phyloP scores from a whole-genome alignment of 92 coral and sea anemone genomes.

The Montipora capitata region DNA sequence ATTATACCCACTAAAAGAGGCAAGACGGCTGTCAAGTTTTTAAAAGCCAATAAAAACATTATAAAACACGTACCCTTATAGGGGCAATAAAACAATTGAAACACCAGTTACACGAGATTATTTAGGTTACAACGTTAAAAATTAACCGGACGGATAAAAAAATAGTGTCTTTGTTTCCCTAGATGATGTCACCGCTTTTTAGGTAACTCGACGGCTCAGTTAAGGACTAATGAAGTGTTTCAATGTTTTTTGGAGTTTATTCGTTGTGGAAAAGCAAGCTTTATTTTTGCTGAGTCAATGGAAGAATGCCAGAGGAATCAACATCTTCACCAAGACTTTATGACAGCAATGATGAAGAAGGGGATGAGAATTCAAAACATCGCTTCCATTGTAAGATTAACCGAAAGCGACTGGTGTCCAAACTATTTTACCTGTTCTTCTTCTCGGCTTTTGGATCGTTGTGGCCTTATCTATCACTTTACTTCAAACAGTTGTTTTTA shows the following conservation, averaged over 20 bases:
- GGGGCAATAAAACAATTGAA: conserved; percentile 37
- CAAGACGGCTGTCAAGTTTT: conserved; percentile 61
- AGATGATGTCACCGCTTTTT: conserved; percentile 62
- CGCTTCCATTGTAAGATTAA: conserved; percentile 85
- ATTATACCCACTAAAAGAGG: conserved; percentile 30
- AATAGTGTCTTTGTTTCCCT: conserved; percentile 22
- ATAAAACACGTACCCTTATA: conserved; percentile 30
- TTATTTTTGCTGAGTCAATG: conserved; percentile 40
- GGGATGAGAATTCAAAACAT: conserved; percentile 62
- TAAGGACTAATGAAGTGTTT: conserved; percentile 35
- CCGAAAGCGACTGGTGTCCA: conserved; percentile 96
- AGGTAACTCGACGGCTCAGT: conserved; percentile 35
- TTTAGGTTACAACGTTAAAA: conserved; percentile 26
- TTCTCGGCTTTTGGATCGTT: conserved; percentile 97
- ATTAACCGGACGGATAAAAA: conserved; percentile 23
- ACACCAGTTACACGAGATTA: conserved; percentile 24
- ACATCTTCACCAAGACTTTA: conserved; percentile 8
- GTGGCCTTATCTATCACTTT: conserved; percentile 96
- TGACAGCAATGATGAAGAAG: conserved; percentile 58
- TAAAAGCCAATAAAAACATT: conserved; percentile 2
- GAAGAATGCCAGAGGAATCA: conserved; percentile 38
- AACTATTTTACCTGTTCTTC: conserved; percentile 95
- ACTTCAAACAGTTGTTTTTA: conserved; percentile 95
- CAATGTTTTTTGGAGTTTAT: conserved; percentile 26
- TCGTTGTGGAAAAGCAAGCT: conserved; percentile 12